Percentiles rank a stretch among this genome's conserved stretches.
These are phyloP conservation scores for Cryptomyrus ogoouensis DNA, from an alignment of 2,113 vertebrate species.

Conservation along the genomic window DNA sequence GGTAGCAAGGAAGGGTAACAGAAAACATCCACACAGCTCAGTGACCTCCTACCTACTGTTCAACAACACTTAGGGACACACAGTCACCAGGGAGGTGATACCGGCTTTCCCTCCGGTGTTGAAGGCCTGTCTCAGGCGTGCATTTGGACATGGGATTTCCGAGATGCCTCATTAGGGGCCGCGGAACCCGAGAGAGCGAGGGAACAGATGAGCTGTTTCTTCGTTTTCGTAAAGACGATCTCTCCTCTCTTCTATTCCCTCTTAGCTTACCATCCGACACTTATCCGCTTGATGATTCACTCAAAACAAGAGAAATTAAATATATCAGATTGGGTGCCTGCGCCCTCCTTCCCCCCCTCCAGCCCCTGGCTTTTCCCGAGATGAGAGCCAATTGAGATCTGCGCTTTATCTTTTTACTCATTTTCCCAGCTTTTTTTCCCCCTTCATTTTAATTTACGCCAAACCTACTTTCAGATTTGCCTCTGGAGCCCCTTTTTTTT, in stretches of 20 bases:
- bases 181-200: slow-evolving; percentile 27
- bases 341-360: slow-evolving; percentile 8
- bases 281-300: slow-evolving; percentile 64
- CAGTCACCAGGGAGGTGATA: neutral
- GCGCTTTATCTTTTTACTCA: slow-evolving; percentile 24
- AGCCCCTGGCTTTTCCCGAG: slow-evolving; percentile 19
- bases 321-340: slow-evolving; percentile 54
- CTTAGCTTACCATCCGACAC: slow-evolving; percentile 55
- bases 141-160: neutral
- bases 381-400: slow-evolving; percentile 29
- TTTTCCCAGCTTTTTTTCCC: neutral
- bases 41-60: neutral
- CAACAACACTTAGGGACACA: neutral
- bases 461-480: slow-evolving; percentile 8
- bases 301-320: slow-evolving; percentile 64
- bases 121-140: neutral
- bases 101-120: neutral
- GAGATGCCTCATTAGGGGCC: neutral
- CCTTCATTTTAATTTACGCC: slow-evolving; percentile 14
- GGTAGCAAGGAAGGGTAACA: neutral
- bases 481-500: neutral
- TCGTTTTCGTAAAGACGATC: slow-evolving; percentile 58
- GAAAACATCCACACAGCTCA: neutral
- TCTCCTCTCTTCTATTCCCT: slow-evolving; percentile 40
- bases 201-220: slow-evolving; percentile 42